These are phyloP conservation scores for Abramis brama DNA, from an alignment of 2,113 vertebrate species.

Conservation along the genomic window DNA sequence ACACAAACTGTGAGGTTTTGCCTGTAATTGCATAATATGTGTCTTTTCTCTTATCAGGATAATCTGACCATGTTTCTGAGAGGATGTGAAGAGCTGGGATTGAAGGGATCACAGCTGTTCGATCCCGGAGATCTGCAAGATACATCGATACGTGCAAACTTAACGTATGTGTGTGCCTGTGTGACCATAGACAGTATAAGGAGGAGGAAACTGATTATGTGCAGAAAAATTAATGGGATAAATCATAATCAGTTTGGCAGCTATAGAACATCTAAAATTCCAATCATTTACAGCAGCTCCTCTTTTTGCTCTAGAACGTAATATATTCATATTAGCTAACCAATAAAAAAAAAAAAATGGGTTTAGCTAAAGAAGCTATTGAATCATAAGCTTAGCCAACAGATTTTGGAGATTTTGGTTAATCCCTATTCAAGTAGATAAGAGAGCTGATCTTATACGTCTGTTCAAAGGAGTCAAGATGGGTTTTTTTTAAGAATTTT, in stretches of 20 bases:
- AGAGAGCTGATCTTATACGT: not conserved
- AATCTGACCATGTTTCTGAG: conserved; percentile 94
- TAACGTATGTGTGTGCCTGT: conserved; percentile 80
- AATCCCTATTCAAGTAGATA: not conserved
- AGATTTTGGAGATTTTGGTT: not conserved
- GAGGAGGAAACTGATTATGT: not conserved
- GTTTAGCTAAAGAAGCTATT: not conserved
- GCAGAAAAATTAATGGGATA: not conserved
- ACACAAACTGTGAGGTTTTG: not conserved
- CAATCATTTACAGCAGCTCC: not conserved
- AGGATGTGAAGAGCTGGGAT: conserved; percentile 93
- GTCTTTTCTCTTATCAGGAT: conserved; percentile 78
- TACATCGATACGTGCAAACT: conserved; percentile 84
- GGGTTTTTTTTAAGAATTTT: no score
- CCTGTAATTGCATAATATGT: not conserved
- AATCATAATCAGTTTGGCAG: not conserved
- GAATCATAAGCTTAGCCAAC: not conserved
- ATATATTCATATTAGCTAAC: not conserved
- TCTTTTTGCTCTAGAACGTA: not conserved
- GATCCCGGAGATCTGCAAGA: conserved; percentile 97
- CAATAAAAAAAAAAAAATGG: not conserved
- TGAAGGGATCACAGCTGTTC: conserved; percentile 96
- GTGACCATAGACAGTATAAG: not conserved
- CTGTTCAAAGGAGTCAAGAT: not conserved
- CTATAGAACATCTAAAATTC: not conserved